phyloP scores from a whole-genome alignment of 92 coral and sea anemone species.

The Zoanthus sociatus region DNA sequence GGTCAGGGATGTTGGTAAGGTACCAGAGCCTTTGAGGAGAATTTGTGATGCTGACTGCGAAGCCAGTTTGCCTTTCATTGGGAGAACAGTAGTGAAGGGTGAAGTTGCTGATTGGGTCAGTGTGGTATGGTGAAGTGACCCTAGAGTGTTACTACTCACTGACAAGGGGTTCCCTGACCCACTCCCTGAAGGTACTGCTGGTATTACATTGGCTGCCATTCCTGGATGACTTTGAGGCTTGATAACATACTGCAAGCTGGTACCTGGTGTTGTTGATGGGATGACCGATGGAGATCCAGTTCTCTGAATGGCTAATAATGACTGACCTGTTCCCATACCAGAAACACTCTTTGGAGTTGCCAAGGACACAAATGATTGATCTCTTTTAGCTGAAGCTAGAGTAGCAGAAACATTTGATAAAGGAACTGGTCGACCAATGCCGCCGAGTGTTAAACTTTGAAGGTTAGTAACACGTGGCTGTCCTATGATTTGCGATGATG shows the following conservation, averaged over 20 bases:
- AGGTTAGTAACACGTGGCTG: conserved; percentile 37
- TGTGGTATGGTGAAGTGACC: conserved; percentile 71
- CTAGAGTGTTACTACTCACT: conserved; percentile 41
- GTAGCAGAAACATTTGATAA: conserved; percentile 59
- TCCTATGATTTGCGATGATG: conserved; percentile 36
- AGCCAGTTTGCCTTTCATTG: conserved; percentile 69
- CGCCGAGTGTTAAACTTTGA: conserved; percentile 54
- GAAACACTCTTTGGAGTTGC: conserved; percentile 70
- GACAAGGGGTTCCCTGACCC: conserved; percentile 43
- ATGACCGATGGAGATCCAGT: conserved; percentile 79
- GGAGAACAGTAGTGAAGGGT: conserved; percentile 81
- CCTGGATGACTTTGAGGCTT: conserved; percentile 89
- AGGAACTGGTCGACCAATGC: conserved; percentile 66
- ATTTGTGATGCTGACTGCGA: conserved; percentile 45
- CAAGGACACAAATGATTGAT: conserved; percentile 81
- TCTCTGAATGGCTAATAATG: conserved; percentile 78
- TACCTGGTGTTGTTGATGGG: conserved; percentile 56
- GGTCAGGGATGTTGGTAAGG: conserved; percentile 45
- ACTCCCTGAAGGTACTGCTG: conserved; percentile 38
- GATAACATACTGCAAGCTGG: conserved; percentile 81
- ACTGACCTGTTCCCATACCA: conserved; percentile 68
- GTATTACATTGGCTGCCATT: conserved; percentile 52
- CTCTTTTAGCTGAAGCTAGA: conserved; percentile 62
- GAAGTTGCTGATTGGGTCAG: conserved; percentile 83
- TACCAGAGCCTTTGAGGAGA: conserved; percentile 30